These are phyloP conservation scores for Typhlichthys subterraneus DNA, from an alignment of 2,797 vertebrate genomes.

Conservation along the genomic window DNA sequence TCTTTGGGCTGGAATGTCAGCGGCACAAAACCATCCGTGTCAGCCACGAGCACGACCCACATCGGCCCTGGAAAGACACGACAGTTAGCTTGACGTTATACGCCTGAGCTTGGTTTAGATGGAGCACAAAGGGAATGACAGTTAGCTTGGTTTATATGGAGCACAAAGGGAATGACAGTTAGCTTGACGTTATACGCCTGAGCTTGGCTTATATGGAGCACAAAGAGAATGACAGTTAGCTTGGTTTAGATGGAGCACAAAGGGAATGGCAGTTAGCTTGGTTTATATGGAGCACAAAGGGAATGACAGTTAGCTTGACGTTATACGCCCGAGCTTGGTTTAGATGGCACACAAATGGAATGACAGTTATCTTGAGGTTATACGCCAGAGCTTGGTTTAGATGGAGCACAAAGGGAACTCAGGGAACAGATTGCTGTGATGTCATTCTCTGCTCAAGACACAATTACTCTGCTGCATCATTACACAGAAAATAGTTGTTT, in stretches of 20 bases:
- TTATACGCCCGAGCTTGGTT: background rate
- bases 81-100: background rate
- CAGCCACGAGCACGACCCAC: conserved; percentile 90
- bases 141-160: background rate
- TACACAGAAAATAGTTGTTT: no score
- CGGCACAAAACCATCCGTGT: conserved; percentile 90
- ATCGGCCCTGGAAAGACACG: conserved; percentile 75
- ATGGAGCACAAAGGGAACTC: background rate
- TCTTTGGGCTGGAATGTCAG: conserved; percentile 83
- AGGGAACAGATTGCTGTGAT: no score
- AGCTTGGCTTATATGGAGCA: background rate
- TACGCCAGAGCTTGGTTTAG: background rate
- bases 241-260: background rate
- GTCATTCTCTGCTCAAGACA: no score
- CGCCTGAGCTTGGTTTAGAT: background rate
- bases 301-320: background rate
- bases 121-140: background rate
- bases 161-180: background rate
- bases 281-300: background rate
- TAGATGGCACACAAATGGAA: no score
- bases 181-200: background rate
- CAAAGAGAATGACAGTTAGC: background rate
- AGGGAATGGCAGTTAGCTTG: background rate
- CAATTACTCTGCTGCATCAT: no score
- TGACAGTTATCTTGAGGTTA: background rate